Evolutionary conservation across 23 tunicate species (phyloP).

Genomic region (Ascidia mentula): DNA sequence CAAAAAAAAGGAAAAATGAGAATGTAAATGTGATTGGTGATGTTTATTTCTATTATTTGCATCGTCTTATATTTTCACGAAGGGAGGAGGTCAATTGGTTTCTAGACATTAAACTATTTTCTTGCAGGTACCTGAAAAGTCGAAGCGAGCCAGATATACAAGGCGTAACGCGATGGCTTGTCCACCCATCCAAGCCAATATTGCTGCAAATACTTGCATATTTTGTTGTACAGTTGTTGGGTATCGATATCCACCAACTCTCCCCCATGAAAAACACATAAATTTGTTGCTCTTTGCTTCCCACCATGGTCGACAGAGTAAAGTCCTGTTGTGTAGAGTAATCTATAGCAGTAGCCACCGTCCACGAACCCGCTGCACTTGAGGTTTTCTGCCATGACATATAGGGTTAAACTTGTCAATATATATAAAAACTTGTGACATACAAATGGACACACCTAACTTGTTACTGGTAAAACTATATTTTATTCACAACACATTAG

Average conservation of each 20-base stretch:
- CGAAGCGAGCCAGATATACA: conserved; percentile 14
- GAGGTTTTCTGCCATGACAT: not conserved
- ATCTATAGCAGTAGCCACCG: not conserved
- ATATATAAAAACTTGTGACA: too few relatives aligned
- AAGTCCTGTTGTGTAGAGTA: not conserved
- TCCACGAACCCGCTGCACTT: conserved; percentile 4
- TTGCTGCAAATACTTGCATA: not conserved
- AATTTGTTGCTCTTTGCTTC: not conserved
- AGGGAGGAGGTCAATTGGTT: too few relatives aligned
- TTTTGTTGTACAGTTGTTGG: not conserved
- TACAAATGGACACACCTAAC: too few relatives aligned
- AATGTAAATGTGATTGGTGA: too few relatives aligned
- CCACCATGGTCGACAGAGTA: not conserved
- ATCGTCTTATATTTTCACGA: too few relatives aligned
- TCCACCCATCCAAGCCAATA: not conserved
- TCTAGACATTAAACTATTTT: too few relatives aligned
- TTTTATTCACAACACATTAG: too few relatives aligned
- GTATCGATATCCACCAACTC: not conserved
- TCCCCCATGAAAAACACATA: not conserved
- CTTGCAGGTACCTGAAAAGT: not conserved
- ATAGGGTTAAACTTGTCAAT: too few relatives aligned
- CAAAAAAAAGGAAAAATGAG: too few relatives aligned
- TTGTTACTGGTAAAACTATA: too few relatives aligned
- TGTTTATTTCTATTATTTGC: too few relatives aligned
- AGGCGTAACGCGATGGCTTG: not conserved